Percentiles rank a stretch among this genome's conserved stretches.
Conservation (phyloP, 2,797 vertebrate species). For the Coregonus suidteri region DNA sequence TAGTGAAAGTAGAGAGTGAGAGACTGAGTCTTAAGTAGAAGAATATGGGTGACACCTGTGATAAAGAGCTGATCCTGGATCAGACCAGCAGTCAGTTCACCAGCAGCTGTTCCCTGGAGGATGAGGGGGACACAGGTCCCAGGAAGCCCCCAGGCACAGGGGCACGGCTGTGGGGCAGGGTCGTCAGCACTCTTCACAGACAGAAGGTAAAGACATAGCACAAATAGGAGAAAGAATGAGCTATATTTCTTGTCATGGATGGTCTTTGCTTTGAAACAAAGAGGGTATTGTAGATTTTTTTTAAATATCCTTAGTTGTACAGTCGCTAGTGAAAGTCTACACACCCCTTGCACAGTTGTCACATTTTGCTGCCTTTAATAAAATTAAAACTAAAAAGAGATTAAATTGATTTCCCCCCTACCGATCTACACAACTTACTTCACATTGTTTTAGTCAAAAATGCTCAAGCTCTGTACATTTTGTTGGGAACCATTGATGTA, state of each 20-base stretch:
- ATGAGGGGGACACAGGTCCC: constrained; percentile 42
- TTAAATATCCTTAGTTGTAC: not conserved
- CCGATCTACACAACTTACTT: too few relatives aligned
- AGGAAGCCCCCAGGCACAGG: constrained; percentile 55
- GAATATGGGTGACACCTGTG: constrained; percentile 50
- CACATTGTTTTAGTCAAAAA: too few relatives aligned
- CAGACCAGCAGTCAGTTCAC: constrained; percentile 31
- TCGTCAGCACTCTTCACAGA: constrained; percentile 67
- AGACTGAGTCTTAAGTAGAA: constrained; percentile 26
- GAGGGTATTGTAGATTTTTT: not conserved
- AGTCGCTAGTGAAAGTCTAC: too few relatives aligned
- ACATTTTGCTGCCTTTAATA: too few relatives aligned
- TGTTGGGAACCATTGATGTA: too few relatives aligned
- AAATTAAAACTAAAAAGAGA: too few relatives aligned
- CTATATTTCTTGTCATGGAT: not conserved
- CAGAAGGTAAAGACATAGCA: constrained; percentile 68
- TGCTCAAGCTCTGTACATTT: too few relatives aligned
- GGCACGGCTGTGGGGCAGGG: constrained; percentile 70
- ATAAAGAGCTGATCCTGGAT: constrained; percentile 51
- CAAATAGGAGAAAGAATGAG: not conserved
- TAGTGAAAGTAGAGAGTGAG: constrained; percentile 7
- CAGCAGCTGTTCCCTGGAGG: constrained; percentile 36
- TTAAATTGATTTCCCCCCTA: too few relatives aligned
- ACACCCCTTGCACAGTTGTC: too few relatives aligned
- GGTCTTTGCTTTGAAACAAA: not conserved